Conservation (phyloP, 2,797 vertebrate species). For the Ptychobarbus kaznakovi region DNA sequence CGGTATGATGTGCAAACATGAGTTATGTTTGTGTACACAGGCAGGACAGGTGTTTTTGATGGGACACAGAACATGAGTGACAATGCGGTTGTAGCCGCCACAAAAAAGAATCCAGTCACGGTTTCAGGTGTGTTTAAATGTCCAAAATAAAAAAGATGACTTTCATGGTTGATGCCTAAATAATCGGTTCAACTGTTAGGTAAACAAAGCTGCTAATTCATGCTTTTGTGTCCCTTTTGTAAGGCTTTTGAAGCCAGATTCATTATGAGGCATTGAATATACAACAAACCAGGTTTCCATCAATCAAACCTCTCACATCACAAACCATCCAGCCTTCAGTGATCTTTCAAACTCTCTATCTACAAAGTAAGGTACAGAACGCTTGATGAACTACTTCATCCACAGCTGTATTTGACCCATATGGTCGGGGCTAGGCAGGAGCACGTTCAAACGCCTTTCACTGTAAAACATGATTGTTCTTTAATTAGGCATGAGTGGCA, state of each 20-base stretch:
- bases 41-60: conserved; percentile 23
- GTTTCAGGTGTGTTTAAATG: conserved; percentile 42
- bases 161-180: conserved; percentile 13
- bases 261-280: conserved; percentile 47
- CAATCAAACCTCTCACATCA: conserved; percentile 42
- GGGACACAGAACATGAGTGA: not conserved
- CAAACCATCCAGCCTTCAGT: conserved; percentile 39
- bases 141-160: conserved; percentile 18
- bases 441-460: conserved; percentile 67
- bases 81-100: not conserved
- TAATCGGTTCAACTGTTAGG: conserved; percentile 1
- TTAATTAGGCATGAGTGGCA: conserved; percentile 52
- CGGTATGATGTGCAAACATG: conserved; percentile 57
- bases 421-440: conserved; percentile 33
- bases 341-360: conserved; percentile 46
- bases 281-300: conserved; percentile 39
- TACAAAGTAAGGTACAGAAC: conserved; percentile 48
- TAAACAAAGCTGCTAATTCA: conserved; percentile 49
- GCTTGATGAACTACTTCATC: conserved; percentile 53
- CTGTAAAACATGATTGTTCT: conserved; percentile 59
- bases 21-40: conserved; percentile 32
- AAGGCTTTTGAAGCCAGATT: conserved; percentile 51
- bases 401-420: conserved; percentile 58
- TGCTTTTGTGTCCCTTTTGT: conserved; percentile 34
- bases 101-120: conserved; percentile 17